Evolutionary conservation across 2,113 vertebrate genomes (phyloP), one percentile per base, ranked within the genome.

Genomic region (Bufo bufo): DNA sequence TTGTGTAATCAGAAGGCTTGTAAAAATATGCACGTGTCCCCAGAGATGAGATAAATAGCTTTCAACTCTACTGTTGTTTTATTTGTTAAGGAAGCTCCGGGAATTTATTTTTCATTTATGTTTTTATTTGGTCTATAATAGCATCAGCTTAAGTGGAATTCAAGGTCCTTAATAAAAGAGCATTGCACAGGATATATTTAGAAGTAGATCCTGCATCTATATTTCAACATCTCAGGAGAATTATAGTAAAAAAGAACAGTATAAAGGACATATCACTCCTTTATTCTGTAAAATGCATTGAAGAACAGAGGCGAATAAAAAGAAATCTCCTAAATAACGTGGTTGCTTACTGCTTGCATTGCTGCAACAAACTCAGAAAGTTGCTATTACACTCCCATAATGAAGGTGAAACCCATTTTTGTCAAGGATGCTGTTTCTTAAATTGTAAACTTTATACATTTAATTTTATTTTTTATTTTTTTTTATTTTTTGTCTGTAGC

Each of bases 11-110:
- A 77, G 74, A 78, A 86, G 74, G 74, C 56, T 78, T 65, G 75
- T 86, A 86, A 86, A 65, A 78, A 86, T 63, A 78, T 78, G 58
- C 43, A 77, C 11, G 19, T 17, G 56, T 86, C 84, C 59, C 69
- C 14, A 17, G 85, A 78, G 85, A 86, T 59, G 63, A 54, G 82
- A 84, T 69, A 66, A 50, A 83, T 9, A 19, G 63, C 66, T 71
- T 5, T 83, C 47, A 52, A 52, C 59, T 63, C 8, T 49, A 63
- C 82, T 84, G 47, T 43, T 81, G 79, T 69, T 50, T 84, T 84
- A 52, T 71, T 61, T 83, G 81, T 65, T 19, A 13, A 23, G 5
- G 13, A 71, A 84, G 65, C 63, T 54, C 19, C 23, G 16, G 65
- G 82, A 71, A 71, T 54, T 47, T 61, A 81, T 52, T 43, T 81